Conservation (phyloP, 2,888 invertebrate genomes). For the Leucoma salicis region DNA sequence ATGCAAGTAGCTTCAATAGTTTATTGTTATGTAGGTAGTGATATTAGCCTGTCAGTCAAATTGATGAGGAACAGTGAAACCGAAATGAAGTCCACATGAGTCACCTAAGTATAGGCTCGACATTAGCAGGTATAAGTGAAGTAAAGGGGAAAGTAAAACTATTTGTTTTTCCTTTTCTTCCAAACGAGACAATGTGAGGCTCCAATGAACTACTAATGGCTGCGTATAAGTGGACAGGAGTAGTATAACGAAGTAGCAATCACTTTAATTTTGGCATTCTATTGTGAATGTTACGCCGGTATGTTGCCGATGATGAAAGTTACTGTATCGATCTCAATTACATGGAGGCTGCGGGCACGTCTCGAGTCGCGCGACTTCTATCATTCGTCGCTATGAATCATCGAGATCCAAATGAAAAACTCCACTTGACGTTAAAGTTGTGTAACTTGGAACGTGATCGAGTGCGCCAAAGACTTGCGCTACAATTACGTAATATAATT, state of each 20-base stretch:
- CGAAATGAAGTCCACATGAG: conserved; percentile 72
- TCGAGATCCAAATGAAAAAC: conserved; percentile 60
- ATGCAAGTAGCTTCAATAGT: conserved; percentile 37
- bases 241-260: conserved; percentile 40
- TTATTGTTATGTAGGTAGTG: conserved; percentile 22
- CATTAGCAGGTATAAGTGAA: conserved; percentile 72
- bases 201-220: conserved; percentile 41
- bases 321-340: conserved; percentile 58
- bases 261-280: conserved; percentile 55
- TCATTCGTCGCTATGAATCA: conserved; percentile 57
- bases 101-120: conserved; percentile 67
- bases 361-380: conserved; percentile 34
- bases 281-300: conserved; percentile 53
- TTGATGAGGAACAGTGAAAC: conserved; percentile 65
- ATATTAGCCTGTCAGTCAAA: conserved; percentile 55
- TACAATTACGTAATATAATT: conserved; percentile 73
- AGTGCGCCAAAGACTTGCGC: conserved; percentile 58
- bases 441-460: conserved; percentile 76
- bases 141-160: conserved; percentile 78
- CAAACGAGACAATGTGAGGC: conserved; percentile 51
- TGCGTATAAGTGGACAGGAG: conserved; percentile 25
- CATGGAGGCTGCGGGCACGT: conserved; percentile 50
- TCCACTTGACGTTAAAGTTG: conserved; percentile 64
- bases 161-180: conserved; percentile 73
- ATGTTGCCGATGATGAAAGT: conserved; percentile 64